Evolutionary conservation across 2,113 vertebrate genomes (phyloP).

Genomic region (Anhinga rufa): DNA sequence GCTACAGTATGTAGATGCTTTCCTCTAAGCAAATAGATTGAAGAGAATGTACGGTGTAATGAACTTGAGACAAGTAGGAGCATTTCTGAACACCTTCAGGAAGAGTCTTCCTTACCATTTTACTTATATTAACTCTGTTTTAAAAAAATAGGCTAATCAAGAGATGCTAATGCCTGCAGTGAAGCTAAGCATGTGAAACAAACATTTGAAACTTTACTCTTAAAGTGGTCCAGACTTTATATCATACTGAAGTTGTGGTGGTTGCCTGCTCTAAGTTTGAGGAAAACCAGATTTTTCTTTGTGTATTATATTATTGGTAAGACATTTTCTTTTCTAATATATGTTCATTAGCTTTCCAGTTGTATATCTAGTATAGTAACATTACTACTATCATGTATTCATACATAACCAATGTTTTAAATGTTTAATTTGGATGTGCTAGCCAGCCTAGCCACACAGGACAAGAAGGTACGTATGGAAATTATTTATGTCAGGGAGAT

Average conservation of each 20-base stretch:
- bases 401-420: neutral
- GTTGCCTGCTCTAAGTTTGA: neutral
- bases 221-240: neutral
- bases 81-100: neutral
- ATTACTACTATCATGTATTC: neutral
- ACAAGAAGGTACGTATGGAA: neutral
- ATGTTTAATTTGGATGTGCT: neutral
- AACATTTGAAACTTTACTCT: neutral
- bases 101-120: neutral
- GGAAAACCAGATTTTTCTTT: neutral
- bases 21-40: neutral
- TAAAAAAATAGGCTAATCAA: neutral
- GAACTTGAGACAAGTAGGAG: neutral
- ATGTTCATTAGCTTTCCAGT: too few relatives aligned
- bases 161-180: neutral
- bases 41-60: neutral
- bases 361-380: neutral
- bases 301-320: neutral
- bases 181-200: neutral
- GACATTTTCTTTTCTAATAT: neutral
- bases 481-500: neutral
- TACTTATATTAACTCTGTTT: neutral
- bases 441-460: neutral
- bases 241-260: neutral
- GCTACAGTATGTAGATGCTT: neutral